phyloP scores from a whole-genome alignment of 2,888 invertebrate genomes.

The Athripsodes cinereus region DNA sequence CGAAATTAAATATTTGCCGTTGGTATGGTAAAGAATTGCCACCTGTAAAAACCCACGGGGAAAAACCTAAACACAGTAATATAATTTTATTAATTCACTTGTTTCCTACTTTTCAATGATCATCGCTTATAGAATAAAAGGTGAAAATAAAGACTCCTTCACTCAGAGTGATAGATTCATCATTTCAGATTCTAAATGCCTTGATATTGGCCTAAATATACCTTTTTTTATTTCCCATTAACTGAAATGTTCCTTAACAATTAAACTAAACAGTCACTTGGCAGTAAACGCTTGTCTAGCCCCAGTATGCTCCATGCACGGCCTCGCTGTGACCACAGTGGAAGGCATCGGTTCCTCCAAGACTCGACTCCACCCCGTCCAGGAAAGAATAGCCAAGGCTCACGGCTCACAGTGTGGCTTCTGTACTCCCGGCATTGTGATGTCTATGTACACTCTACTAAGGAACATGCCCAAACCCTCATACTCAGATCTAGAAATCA shows the following conservation, averaged over 20 bases:
- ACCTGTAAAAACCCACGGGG: no score
- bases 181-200: no score
- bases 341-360: conserved; percentile 87
- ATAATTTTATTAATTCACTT: no score
- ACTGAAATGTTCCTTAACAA: not conserved
- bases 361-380: conserved; percentile 76
- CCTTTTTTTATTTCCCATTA: no score
- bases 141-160: no score
- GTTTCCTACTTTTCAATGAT: no score
- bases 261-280: conserved; percentile 53
- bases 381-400: conserved; percentile 80
- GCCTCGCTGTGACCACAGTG: conserved; percentile 83
- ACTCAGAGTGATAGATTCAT: no score
- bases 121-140: no score
- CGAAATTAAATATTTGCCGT: no score
- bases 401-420: conserved; percentile 96
- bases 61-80: no score
- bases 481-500: conserved; percentile 69
- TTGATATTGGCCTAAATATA: no score
- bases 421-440: conserved; percentile 93
- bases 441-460: conserved; percentile 92
- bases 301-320: conserved; percentile 82
- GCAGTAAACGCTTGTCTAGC: conserved; percentile 87
- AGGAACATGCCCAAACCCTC: conserved; percentile 66
- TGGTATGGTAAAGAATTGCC: no score